Evolutionary conservation across 2,888 invertebrate species (phyloP), one percentile per base, ranked within the genome.

Genomic region (Notocelia uddmanniana): DNA sequence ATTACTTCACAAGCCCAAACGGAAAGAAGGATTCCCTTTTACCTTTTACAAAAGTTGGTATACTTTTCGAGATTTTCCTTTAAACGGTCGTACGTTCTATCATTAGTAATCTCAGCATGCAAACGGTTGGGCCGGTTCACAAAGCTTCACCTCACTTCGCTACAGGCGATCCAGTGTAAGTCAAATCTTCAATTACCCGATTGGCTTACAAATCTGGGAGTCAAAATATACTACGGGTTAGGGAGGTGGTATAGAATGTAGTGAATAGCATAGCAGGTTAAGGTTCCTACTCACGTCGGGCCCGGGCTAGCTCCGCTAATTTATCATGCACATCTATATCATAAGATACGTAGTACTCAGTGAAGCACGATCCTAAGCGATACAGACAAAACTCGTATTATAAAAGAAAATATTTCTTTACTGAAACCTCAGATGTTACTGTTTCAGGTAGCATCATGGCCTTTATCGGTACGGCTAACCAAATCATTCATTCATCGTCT

Each of bases 51-150:
- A 72, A 72, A 72, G 67, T 72, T 67, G 37, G 62, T 60, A 62
- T 68, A 55, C 23, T 60, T 70, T 70, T 60, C 34, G 48, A 66
- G 64, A 71, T 71, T 67, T 67, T 50, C 57, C 50, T 72, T 68
- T 68, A 72, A 72, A 68, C 68, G 72, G 60, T 68, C 55, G 59
- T 66, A 67, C 67, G 72, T 68, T 68, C 34, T 68, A 62, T 68
- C 72, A 72, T 72, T 72, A 72, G 72, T 72, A 72, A 72, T 68
- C 72, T 23, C 34, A 23, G 72, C 72, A 72, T 72, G 68, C 67
- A 72, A 72, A 62, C 70, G 60, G 23, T 26, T 60, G 60, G 41
- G n/a, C n/a, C n/a, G n/a, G 45, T 48, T 60, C 45, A 6, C 23
- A 60, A 11, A 13, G 26, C 60, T 48, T 23, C 10, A 23, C 21